Evolutionary conservation across 2,797 vertebrate species (phyloP).

Genomic region (Hozukius guyotensis): DNA sequence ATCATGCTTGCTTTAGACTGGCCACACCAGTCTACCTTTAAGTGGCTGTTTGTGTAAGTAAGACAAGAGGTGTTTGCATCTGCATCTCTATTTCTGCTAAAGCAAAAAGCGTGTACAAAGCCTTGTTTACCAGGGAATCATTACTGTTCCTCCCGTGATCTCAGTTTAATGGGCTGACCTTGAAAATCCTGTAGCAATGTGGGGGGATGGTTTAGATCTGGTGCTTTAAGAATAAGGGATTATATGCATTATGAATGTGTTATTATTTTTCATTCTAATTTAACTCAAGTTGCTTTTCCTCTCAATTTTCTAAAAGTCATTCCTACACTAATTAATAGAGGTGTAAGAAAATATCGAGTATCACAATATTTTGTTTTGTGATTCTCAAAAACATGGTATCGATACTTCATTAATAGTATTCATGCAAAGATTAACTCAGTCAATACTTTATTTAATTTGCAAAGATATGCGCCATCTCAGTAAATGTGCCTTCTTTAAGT

Average conservation of each 20-base stretch:
- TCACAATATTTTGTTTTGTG: too few relatives aligned
- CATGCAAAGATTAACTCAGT: too few relatives aligned
- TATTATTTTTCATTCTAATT: neutral
- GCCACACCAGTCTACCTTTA: conserved; percentile 36
- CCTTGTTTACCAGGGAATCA: conserved; percentile 14
- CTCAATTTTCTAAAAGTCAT: neutral
- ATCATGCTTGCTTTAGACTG: conserved; percentile 8
- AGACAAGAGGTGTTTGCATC: conserved; percentile 15
- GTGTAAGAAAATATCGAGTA: too few relatives aligned
- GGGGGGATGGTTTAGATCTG: neutral
- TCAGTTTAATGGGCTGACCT: conserved; percentile 40
- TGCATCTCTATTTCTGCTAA: neutral
- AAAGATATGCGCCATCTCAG: too few relatives aligned
- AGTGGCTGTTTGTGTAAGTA: conserved; percentile 14
- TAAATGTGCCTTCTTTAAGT: too few relatives aligned
- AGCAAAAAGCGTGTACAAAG: neutral
- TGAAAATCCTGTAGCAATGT: conserved; percentile 14
- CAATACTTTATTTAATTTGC: too few relatives aligned
- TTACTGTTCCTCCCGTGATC: conserved; percentile 15
- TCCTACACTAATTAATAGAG: neutral
- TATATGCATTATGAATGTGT: neutral
- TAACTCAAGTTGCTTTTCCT: neutral
- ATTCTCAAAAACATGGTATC: too few relatives aligned
- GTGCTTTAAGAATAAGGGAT: neutral
- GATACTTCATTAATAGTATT: too few relatives aligned